A percentile compares a stretch with the other conserved stretches of the same genome.
Evolutionary conservation across 37 sponge, comb jelly and placozoan species (phyloP).

Genomic region (Chondrosia reniformis): DNA sequence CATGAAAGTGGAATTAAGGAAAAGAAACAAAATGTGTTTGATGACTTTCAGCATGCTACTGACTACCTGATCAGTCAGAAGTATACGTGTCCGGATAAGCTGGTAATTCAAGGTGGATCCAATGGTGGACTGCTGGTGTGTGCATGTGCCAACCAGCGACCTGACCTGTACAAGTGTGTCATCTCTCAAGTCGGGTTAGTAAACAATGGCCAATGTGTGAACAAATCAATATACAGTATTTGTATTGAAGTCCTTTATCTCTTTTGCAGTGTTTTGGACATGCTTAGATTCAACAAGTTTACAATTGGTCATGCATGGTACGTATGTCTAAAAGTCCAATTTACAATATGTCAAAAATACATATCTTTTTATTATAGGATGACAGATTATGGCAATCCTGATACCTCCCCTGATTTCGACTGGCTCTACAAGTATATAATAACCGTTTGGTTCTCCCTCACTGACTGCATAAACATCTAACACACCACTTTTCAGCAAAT

Average conservation of each 20-base stretch:
- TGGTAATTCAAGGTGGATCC: slow-evolving; percentile 90
- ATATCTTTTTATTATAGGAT: neutral
- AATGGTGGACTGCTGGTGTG: slow-evolving; percentile 97
- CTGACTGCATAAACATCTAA: too few species aligned
- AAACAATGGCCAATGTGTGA: neutral
- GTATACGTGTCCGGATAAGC: slow-evolving; percentile 26
- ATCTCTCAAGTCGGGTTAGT: slow-evolving; percentile 91
- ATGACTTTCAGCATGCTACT: slow-evolving; percentile 92
- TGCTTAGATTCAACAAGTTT: slow-evolving; percentile 95
- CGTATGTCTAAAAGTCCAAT: neutral
- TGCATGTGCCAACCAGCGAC: slow-evolving; percentile 94
- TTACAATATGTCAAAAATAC: neutral
- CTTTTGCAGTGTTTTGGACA: slow-evolving; percentile 77
- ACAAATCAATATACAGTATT: neutral
- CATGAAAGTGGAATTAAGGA: slow-evolving; percentile 83
- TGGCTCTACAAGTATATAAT: neutral
- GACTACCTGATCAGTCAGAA: slow-evolving; percentile 76
- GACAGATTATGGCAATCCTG: neutral
- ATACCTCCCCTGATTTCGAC: neutral
- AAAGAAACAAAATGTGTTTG: slow-evolving; percentile 95
- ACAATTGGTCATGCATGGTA: slow-evolving; percentile 97
- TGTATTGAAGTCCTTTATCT: neutral
- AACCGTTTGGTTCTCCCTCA: too few species aligned
- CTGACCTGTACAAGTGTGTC: slow-evolving; percentile 91
- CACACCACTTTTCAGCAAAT: too few species aligned